phyloP scores from a whole-genome alignment of 2,113 vertebrate species.

The Empidonax traillii region DNA sequence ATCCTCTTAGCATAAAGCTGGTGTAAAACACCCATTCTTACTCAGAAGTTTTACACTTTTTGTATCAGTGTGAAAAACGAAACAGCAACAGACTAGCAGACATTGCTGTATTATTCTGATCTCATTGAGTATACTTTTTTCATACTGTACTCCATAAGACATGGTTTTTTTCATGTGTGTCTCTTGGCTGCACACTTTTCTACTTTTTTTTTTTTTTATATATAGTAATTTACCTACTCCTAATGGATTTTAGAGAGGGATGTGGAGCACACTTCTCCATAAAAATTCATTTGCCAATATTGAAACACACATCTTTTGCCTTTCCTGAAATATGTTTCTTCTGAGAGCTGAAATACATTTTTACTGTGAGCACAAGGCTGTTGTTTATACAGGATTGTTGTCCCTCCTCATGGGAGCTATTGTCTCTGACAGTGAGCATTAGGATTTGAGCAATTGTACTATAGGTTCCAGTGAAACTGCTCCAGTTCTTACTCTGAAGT shows the following conservation, averaged over 20 bases:
- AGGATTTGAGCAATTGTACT: slow-evolving; percentile 7
- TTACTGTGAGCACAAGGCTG: neutral
- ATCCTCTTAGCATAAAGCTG: neutral
- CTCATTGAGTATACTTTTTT: neutral
- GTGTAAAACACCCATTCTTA: neutral
- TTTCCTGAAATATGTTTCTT: slow-evolving; percentile 8
- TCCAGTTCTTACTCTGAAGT: neutral
- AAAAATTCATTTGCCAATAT: neutral
- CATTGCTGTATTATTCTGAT: neutral
- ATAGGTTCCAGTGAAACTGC: neutral
- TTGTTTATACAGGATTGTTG: slow-evolving; percentile 14
- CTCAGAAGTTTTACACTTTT: neutral
- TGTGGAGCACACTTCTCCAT: neutral
- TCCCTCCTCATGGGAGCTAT: neutral
- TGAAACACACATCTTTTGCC: slow-evolving; percentile 16
- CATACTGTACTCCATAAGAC: neutral
- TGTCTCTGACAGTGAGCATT: slow-evolving; percentile 15
- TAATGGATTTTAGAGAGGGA: slow-evolving; percentile 17
- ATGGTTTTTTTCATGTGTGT: neutral
- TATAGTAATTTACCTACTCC: neutral
- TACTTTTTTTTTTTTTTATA: neutral
- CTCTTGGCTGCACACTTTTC: neutral
- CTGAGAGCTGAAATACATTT: slow-evolving; percentile 28
- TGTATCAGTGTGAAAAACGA: neutral
- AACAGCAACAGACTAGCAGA: neutral